Evolutionary conservation across 2,113 vertebrate species (phyloP).

Genomic region (Chamaetylas fuelleborni): DNA sequence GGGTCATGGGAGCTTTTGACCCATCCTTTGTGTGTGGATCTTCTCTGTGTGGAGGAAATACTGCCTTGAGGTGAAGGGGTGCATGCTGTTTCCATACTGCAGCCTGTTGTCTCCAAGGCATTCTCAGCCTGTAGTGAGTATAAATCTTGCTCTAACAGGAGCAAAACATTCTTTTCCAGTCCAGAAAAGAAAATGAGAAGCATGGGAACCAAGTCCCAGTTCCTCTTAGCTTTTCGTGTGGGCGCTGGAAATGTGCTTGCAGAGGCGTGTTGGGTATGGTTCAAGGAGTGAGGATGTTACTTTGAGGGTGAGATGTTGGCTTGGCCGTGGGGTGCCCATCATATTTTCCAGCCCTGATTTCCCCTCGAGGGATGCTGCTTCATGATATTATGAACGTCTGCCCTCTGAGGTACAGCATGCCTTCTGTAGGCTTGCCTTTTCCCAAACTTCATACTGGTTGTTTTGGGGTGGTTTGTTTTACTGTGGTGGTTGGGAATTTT

Average conservation of each 20-base stretch:
- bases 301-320: background rate
- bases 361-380: background rate
- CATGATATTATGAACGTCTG: rapidly evolving
- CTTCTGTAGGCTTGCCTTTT: background rate
- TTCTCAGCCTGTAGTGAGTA: background rate
- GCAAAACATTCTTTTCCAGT: background rate
- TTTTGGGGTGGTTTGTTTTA: background rate
- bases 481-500: background rate
- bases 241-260: background rate
- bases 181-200: background rate
- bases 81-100: rapidly evolving
- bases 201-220: background rate
- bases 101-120: background rate
- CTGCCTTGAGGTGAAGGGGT: background rate
- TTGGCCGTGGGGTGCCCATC: background rate
- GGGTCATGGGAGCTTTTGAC: background rate
- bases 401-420: background rate
- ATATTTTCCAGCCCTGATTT: background rate
- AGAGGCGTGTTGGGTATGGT: background rate
- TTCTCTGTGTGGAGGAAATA: background rate
- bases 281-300: background rate
- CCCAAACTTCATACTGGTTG: background rate
- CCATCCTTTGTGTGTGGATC: background rate
- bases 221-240: background rate
- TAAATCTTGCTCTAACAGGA: background rate